Evolutionary conservation across 2,888 invertebrate genomes (phyloP).

Genomic region (Aplocera efformata): DNA sequence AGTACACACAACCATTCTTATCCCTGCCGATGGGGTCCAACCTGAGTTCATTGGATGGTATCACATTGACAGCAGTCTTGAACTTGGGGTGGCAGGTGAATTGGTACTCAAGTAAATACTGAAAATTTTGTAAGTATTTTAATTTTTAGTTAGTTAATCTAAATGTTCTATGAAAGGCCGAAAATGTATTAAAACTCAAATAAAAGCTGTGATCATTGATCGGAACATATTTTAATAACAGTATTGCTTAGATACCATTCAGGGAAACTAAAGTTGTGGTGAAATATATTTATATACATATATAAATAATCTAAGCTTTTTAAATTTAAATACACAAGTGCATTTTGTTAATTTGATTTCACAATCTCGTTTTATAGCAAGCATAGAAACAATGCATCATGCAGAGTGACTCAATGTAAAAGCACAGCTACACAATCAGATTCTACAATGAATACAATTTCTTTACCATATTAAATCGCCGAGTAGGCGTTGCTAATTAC

Average conservation of each 20-base stretch:
- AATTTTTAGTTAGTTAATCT: too few relatives aligned
- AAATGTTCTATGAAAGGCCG: too few relatives aligned
- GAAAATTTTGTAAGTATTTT: too few relatives aligned
- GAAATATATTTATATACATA: too few relatives aligned
- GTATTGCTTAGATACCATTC: too few relatives aligned
- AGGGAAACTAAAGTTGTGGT: too few relatives aligned
- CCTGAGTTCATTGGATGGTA: slow-evolving; percentile 89
- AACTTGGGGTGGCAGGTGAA: slow-evolving; percentile 97
- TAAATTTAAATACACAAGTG: not conserved
- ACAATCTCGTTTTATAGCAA: slow-evolving; percentile 4
- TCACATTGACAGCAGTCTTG: slow-evolving; percentile 91
- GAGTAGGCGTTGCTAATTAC: slow-evolving; percentile 75
- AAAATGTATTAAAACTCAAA: too few relatives aligned
- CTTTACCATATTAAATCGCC: slow-evolving; percentile 27
- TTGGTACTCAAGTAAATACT: slow-evolving; percentile 95
- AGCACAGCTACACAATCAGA: slow-evolving; percentile 16
- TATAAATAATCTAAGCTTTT: too few relatives aligned
- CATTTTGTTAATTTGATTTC: not conserved
- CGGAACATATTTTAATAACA: too few relatives aligned
- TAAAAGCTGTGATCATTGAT: too few relatives aligned
- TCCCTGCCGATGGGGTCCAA: slow-evolving; percentile 95
- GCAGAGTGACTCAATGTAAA: slow-evolving; percentile 15
- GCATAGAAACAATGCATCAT: slow-evolving; percentile 9
- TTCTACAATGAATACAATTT: slow-evolving; percentile 28
- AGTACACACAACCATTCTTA: slow-evolving; percentile 94